Conservation (phyloP, 2,888 invertebrate genomes). For the Drosophila planitibia region DNA sequence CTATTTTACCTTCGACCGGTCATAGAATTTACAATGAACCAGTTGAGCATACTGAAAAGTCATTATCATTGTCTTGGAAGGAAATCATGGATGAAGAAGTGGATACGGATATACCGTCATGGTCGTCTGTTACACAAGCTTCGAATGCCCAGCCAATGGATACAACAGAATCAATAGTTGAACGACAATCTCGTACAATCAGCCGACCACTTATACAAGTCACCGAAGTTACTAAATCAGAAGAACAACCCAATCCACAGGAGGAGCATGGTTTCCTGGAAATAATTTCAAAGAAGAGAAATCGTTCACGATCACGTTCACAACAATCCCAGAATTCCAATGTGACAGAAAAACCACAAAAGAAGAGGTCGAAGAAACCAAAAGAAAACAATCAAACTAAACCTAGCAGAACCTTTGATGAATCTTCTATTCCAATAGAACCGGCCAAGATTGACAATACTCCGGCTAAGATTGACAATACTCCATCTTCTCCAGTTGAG, state of each 20-base stretch:
- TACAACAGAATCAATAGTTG: constrained; percentile 19
- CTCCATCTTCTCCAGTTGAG: not conserved
- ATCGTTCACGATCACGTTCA: constrained; percentile 87
- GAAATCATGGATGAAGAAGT: constrained; percentile 78
- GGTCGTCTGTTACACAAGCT: constrained; percentile 70
- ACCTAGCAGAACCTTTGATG: not conserved
- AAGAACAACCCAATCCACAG: constrained; percentile 24
- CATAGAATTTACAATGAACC: constrained; percentile 4
- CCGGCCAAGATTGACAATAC: not conserved
- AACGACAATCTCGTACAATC: constrained; percentile 68
- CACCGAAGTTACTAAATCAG: constrained; percentile 54
- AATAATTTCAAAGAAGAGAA: constrained; percentile 85
- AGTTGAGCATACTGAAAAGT: constrained; percentile 33
- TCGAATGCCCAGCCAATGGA: constrained; percentile 6
- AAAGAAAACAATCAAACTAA: constrained; percentile 34
- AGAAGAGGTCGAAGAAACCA: constrained; percentile 81
- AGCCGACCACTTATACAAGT: constrained; percentile 76
- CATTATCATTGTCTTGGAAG: constrained; percentile 65
- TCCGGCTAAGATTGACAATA: not conserved
- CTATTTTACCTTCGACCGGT: constrained; percentile 37
- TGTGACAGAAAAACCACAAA: constrained; percentile 85
- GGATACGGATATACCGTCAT: constrained; percentile 58
- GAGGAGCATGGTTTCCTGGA: constrained; percentile 86
- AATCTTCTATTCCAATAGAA: constrained; percentile 7
- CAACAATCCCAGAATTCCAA: constrained; percentile 79